A percentile compares a stretch with the other conserved stretches of the same genome.
Evolutionary conservation across 2,113 vertebrate genomes (phyloP).

Genomic region (Phodopus roborovskii): DNA sequence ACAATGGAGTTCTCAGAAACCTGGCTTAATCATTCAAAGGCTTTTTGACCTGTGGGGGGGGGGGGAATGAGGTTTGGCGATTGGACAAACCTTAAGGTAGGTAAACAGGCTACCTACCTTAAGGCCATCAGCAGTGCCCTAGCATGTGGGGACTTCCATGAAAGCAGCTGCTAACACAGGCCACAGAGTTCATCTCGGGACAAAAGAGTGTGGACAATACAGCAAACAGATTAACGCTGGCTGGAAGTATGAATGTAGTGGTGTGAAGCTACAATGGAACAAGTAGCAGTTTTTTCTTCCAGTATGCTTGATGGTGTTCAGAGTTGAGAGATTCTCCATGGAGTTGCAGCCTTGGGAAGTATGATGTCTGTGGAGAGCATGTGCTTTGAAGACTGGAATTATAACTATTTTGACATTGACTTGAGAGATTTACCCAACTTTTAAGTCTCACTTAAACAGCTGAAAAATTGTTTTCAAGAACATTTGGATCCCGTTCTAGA

Average conservation of each 20-base stretch:
- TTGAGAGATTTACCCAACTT: conserved; percentile 1
- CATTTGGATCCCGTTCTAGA: neutral
- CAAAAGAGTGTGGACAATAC: neutral
- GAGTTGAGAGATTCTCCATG: neutral
- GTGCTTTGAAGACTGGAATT: neutral
- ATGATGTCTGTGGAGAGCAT: neutral
- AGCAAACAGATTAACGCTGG: neutral
- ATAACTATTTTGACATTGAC: neutral
- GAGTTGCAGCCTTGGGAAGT: neutral
- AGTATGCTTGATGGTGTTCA: neutral
- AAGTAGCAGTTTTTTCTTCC: neutral
- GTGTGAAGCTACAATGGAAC: neutral
- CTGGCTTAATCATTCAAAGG: neutral
- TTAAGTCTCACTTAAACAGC: neutral
- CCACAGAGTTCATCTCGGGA: neutral
- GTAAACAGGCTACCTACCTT: neutral
- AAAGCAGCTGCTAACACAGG: neutral
- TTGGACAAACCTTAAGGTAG: neutral
- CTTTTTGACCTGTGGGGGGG: neutral
- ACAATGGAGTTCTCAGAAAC: neutral
- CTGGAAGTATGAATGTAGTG: neutral
- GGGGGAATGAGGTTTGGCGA: neutral
- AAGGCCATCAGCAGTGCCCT: neutral
- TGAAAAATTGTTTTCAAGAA: conserved; percentile 15
- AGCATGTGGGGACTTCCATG: neutral